A percentile compares a stretch with the other conserved stretches of the same genome.
Evolutionary conservation across 2,797 vertebrate genomes (phyloP).

Genomic region (Tamandua tetradactyla): DNA sequence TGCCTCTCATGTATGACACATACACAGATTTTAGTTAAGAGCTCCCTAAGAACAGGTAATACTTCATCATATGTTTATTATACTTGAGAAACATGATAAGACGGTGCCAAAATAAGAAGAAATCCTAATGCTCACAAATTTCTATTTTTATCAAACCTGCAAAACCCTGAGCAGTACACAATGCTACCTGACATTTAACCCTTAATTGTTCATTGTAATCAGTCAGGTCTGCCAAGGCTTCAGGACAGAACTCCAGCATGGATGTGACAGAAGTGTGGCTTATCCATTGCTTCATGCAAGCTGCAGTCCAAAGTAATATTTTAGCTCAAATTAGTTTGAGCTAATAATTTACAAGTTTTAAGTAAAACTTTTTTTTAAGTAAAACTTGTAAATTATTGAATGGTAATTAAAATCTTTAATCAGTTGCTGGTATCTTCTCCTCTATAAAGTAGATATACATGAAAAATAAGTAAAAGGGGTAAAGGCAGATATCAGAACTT

Average conservation of each 20-base stretch:
- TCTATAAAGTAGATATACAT: constrained; percentile 50
- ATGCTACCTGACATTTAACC: constrained; percentile 83
- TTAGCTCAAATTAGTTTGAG: constrained; percentile 63
- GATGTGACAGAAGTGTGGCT: constrained; percentile 50
- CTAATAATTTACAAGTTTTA: too few species aligned
- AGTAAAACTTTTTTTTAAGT: too few species aligned
- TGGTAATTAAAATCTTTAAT: constrained; percentile 78
- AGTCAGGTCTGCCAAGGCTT: background rate
- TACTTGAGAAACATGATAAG: constrained; percentile 70
- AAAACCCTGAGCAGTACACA: constrained; percentile 71
- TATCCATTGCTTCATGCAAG: constrained; percentile 62
- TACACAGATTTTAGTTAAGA: constrained; percentile 75
- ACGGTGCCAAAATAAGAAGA: constrained; percentile 62
- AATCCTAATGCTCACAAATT: constrained; percentile 72
- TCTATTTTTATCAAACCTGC: constrained; percentile 76
- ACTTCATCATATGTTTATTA: constrained; percentile 76
- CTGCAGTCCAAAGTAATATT: constrained; percentile 63
- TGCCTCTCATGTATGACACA: constrained; percentile 64
- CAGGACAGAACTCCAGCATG: background rate
- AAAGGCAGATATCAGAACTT: background rate
- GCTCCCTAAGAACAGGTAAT: constrained; percentile 79
- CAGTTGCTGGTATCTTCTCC: constrained; percentile 64
- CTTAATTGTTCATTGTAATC: constrained; percentile 72
- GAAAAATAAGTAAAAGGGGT: constrained; percentile 65
- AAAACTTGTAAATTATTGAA: constrained; percentile 76